A percentile compares a stretch with the other conserved stretches of the same genome.
These are phyloP conservation scores for Xyrauchen texanus DNA, from an alignment of 2,113 vertebrate species.

Conservation along the genomic window DNA sequence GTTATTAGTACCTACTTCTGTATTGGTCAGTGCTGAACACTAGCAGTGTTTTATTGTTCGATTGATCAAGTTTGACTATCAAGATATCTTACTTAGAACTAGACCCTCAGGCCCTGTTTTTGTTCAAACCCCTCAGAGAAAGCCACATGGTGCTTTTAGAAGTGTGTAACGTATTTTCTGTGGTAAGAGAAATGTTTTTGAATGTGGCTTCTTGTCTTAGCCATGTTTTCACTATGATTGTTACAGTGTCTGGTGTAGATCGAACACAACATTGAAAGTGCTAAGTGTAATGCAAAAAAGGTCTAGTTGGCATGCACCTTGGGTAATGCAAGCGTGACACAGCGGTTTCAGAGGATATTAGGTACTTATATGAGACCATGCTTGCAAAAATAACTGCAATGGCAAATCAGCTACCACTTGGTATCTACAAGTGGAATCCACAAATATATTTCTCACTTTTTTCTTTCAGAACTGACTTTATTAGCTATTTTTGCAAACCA, in stretches of 20 bases:
- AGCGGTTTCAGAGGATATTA: constrained; percentile 49
- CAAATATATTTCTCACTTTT: too few relatives aligned
- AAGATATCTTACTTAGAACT: neutral
- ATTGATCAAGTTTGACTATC: neutral
- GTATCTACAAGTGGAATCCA: too few relatives aligned
- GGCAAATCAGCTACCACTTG: neutral
- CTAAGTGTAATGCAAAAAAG: constrained; percentile 9
- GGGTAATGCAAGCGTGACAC: constrained; percentile 53
- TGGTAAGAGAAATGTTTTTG: constrained; percentile 44
- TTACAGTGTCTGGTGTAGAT: neutral
- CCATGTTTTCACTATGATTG: constrained; percentile 57
- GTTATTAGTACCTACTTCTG: too few relatives aligned
- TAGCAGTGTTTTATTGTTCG: too few relatives aligned
- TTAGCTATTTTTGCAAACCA: too few relatives aligned
- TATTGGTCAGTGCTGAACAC: too few relatives aligned
- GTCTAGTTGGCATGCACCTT: neutral
- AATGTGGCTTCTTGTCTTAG: constrained; percentile 42
- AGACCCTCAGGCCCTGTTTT: neutral
- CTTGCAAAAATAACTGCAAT: neutral
- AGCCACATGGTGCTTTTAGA: constrained; percentile 33
- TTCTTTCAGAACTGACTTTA: too few relatives aligned
- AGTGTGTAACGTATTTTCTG: constrained; percentile 55
- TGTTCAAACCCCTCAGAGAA: neutral
- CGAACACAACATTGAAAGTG: neutral
- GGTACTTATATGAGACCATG: neutral